A percentile compares a stretch with the other conserved stretches of the same genome.
These are phyloP conservation scores for Squalus acanthias DNA, from an alignment of 2,797 vertebrate genomes.

Conservation along the genomic window DNA sequence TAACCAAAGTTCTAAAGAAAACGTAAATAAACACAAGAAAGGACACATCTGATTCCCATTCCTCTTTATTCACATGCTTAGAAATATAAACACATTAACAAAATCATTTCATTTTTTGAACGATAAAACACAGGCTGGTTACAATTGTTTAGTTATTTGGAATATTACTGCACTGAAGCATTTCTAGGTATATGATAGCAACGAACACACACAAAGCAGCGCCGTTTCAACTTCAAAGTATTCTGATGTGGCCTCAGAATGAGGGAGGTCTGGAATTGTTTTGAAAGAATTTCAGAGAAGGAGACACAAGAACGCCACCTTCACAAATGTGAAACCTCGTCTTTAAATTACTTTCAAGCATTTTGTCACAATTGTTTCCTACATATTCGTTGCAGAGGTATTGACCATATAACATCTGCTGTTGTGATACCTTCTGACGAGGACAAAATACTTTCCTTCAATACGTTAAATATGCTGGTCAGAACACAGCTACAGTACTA, in stretches of 20 bases:
- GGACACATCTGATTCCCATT: background rate
- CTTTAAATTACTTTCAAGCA: background rate
- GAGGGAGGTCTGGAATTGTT: background rate
- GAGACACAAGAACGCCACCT: background rate
- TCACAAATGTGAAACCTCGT: background rate
- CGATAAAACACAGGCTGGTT: background rate
- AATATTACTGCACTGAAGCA: background rate
- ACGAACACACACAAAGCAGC: background rate
- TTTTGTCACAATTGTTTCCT: background rate
- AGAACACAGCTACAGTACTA: background rate
- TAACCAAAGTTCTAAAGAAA: background rate
- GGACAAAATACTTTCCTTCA: background rate
- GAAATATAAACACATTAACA: background rate
- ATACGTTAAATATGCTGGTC: background rate
- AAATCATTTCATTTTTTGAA: background rate
- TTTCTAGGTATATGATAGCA: background rate
- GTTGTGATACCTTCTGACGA: background rate
- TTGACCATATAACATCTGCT: background rate
- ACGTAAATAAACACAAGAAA: background rate
- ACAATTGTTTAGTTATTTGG: background rate
- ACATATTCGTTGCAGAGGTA: background rate
- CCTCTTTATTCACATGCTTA: background rate
- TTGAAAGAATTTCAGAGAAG: background rate
- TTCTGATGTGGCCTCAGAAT: background rate
- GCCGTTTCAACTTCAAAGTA: background rate